A percentile compares a stretch with the other conserved stretches of the same genome.
Evolutionary conservation across 2,797 vertebrate species (phyloP).

Genomic region (Chrosomus eos): DNA sequence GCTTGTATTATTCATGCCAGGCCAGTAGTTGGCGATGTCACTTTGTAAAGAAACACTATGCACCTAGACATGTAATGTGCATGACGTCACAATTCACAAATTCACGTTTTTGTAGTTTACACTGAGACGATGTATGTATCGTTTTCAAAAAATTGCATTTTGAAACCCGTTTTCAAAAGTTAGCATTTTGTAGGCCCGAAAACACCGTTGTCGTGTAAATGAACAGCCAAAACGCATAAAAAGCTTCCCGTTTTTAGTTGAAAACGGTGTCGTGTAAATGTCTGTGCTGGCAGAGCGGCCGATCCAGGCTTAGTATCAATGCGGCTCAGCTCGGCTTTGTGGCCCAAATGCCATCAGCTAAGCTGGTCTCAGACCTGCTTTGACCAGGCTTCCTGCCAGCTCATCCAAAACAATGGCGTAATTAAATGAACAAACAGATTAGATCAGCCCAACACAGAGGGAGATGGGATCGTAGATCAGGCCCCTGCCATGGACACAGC

Average conservation of each 20-base stretch:
- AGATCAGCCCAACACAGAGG: constrained; percentile 64
- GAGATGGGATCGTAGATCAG: constrained; percentile 64
- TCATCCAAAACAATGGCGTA: constrained; percentile 75
- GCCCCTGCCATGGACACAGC: constrained; percentile 67
- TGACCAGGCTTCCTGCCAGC: constrained; percentile 54
- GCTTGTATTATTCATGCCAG: neutral
- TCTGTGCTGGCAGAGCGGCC: constrained; percentile 43
- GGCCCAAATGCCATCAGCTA: constrained; percentile 69
- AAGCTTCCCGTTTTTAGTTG: neutral
- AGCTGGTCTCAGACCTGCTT: constrained; percentile 73
- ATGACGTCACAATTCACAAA: neutral
- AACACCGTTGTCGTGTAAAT: neutral
- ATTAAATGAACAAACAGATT: constrained; percentile 83
- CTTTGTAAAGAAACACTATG: too few species aligned
- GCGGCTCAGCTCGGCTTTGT: constrained; percentile 73
- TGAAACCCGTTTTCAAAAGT: neutral
- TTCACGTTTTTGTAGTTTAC: neutral
- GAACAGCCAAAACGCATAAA: neutral
- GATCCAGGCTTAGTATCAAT: constrained; percentile 63
- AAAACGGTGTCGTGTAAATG: neutral
- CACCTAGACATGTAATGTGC: neutral
- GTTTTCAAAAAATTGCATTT: neutral
- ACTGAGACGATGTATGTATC: too few species aligned
- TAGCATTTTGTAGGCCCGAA: neutral
- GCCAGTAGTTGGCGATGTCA: neutral